Percentiles rank a stretch among this genome's conserved stretches.
phyloP scores from a whole-genome alignment of 1,140 invertebrate genomes.

The Oedothorax gibbosus region DNA sequence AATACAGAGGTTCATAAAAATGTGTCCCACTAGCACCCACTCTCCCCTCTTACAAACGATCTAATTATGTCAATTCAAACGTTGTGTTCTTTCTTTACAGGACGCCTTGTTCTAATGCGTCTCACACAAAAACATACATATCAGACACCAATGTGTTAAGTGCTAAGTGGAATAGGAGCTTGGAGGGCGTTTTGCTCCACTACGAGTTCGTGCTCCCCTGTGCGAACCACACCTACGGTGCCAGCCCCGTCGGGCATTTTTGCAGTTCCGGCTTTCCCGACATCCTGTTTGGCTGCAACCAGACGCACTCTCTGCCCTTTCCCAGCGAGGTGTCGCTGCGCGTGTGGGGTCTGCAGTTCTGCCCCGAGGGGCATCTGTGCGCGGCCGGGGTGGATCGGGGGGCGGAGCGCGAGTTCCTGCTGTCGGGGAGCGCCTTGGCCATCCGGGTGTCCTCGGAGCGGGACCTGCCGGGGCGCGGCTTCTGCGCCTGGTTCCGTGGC shows the following conservation, averaged over 20 bases:
- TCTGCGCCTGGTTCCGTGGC: constrained; percentile 28
- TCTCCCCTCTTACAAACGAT: too few relatives aligned
- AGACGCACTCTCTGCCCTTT: constrained; percentile 39
- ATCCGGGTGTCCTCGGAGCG: background rate
- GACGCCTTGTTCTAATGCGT: constrained; percentile 36
- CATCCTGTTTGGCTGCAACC: constrained; percentile 23
- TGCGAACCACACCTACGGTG: constrained; percentile 23
- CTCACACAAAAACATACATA: constrained; percentile 54
- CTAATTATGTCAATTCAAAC: too few relatives aligned
- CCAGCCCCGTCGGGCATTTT: constrained; percentile 12
- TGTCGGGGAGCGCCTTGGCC: background rate
- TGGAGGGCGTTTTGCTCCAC: background rate
- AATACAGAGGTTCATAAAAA: too few relatives aligned
- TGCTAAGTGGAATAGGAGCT: constrained; percentile 1
- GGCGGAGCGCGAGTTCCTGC: background rate
- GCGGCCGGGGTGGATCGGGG: background rate
- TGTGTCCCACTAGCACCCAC: too few relatives aligned
- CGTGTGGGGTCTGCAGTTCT: constrained; percentile 21
- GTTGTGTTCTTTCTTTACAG: constrained; percentile 6
- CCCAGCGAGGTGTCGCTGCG: constrained; percentile 32
- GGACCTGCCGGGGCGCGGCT: constrained; percentile 20
- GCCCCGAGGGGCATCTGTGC: background rate
- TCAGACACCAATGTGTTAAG: constrained; percentile 46
- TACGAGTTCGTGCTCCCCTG: constrained; percentile 31
- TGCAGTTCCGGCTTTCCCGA: constrained; percentile 41